Conservation (phyloP, 2,888 invertebrate genomes). For the Lacanobia wlatinum region DNA sequence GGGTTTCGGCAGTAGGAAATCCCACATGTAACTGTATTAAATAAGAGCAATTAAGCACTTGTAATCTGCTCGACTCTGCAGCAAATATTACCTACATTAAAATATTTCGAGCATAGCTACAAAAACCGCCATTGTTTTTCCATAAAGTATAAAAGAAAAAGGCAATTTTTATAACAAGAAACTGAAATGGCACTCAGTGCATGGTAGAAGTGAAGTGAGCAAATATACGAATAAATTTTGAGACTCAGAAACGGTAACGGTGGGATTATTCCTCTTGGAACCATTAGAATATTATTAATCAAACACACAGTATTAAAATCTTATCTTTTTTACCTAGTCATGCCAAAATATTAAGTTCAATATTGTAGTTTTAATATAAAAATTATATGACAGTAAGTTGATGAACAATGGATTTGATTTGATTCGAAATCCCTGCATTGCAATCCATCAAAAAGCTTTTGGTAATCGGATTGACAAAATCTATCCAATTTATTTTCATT, state of each 20-base stretch:
- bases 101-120: not conserved
- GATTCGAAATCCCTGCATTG: constrained; percentile 35
- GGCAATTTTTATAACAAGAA: constrained; percentile 57
- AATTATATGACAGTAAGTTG: constrained; percentile 5
- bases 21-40: not conserved
- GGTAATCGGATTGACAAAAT: constrained; percentile 57
- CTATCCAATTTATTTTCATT: constrained; percentile 56
- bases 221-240: constrained; percentile 72
- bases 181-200: constrained; percentile 66
- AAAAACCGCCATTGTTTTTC: constrained; percentile 27
- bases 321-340: not conserved
- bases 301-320: too few species aligned
- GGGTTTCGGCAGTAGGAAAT: too few species aligned
- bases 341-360: constrained; percentile 14
- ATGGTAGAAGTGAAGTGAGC: constrained; percentile 64
- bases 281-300: constrained; percentile 17
- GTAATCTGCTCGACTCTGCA: not conserved
- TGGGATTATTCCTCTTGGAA: constrained; percentile 53
- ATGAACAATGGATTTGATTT: constrained; percentile 36
- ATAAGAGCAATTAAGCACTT: not conserved
- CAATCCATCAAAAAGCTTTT: constrained; percentile 58
- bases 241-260: constrained; percentile 63
- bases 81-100: not conserved
- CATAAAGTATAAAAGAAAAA: constrained; percentile 45
- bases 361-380: constrained; percentile 17